Evolutionary conservation across 2,113 vertebrate species (phyloP), one percentile per base, ranked within the genome.

Genomic region (Cyprinodon variegatus): DNA sequence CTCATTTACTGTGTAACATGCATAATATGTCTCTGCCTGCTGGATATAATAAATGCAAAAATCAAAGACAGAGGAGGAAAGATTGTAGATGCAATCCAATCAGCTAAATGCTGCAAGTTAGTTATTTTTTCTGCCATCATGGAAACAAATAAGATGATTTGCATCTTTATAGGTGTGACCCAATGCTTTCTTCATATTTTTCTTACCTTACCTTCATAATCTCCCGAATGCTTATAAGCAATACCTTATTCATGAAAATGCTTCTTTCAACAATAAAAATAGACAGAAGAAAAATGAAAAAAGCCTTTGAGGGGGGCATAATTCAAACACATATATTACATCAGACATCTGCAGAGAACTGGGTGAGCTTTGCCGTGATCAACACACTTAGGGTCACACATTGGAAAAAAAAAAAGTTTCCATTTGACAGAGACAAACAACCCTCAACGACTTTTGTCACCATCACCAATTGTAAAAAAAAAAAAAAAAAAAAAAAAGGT

Each of bases 241-340:
- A 61, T 36, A 39, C 37, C 45, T 62, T 37, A 66, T 57, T 84
- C 48, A 68, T 77, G 74, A 74, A 72, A 48, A 40, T 64, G 3
- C 0, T 2, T 45, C 17, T 29, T 3, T 17, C 38, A 22, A n/a
- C 0, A 4, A 2, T 36, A 40, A 13, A 20, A 60, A 39, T 2
- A 11, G 43, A 41, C 38, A 60, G 37, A 71, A 9, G 1, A 1
- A 45, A 59, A 6, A 29, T 22, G 29, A 29, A 2, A 10, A 13
- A 17, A 65, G 20, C 29, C 9, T 14, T n/a, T 11, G n/a, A 69
- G 43, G n/a, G n/a, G n/a, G 3, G 2, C n/a, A 29, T 11, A 5
- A 0, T 70, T 12, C 37, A 72, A 43, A 57, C 6, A 38, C 57
- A 6, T 3, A 45, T 68, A 7, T 76, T 15, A 1, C 41, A 66